Evolutionary conservation across 2,797 vertebrate genomes (phyloP).

Genomic region (Danio choprae): DNA sequence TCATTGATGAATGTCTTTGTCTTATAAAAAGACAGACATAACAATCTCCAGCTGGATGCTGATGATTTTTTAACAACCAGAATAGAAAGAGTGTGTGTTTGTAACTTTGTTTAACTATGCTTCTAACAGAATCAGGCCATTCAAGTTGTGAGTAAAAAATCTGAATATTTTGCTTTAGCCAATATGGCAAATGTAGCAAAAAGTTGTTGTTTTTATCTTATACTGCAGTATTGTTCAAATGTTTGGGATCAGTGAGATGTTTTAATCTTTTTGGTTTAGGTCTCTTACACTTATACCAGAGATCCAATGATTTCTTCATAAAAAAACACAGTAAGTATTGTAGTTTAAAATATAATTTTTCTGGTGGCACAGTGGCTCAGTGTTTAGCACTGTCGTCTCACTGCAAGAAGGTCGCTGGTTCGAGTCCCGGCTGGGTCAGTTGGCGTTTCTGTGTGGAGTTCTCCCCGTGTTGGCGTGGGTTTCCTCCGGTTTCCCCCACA

Average conservation of each 20-base stretch:
- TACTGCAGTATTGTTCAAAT: too few species aligned
- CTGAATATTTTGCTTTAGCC: background rate
- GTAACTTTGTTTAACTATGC: background rate
- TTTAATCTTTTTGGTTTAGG: background rate
- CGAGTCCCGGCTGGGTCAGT: too few species aligned
- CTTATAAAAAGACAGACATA: background rate
- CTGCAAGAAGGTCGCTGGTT: too few species aligned
- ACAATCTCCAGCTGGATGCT: background rate
- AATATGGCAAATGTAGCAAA: background rate
- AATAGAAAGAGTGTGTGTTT: too few species aligned
- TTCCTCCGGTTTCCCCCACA: too few species aligned
- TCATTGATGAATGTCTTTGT: constrained; percentile 15
- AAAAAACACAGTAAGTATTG: background rate
- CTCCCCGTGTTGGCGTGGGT: too few species aligned
- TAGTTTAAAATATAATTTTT: too few species aligned
- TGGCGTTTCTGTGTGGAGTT: too few species aligned
- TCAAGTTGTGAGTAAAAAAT: background rate
- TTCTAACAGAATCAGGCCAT: background rate
- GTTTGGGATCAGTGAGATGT: too few species aligned
- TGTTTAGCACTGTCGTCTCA: too few species aligned
- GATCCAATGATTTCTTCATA: background rate
- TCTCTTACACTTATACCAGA: background rate
- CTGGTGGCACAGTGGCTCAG: too few species aligned
- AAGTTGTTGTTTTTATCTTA: background rate
- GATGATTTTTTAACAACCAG: background rate